Percentiles rank a stretch among this genome's conserved stretches.
Conservation (phyloP, 2,888 invertebrate genomes). For the Asteroscopus sphinx region DNA sequence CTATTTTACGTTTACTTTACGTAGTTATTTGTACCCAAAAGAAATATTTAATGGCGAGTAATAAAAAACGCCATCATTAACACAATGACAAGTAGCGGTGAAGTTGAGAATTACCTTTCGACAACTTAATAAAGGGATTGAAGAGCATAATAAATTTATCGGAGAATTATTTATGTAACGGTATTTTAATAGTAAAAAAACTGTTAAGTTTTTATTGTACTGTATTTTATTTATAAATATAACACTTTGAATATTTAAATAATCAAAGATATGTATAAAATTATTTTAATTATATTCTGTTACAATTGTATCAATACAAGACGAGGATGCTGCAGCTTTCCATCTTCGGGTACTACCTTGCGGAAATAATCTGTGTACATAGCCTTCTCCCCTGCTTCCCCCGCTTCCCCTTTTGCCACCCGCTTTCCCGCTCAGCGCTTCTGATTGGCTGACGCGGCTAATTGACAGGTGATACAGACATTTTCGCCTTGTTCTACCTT, state of each 20-base stretch:
- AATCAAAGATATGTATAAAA: no score
- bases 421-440: background rate
- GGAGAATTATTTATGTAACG: background rate
- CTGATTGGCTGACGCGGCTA: constrained; percentile 24
- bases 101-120: constrained; percentile 7
- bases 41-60: constrained; percentile 4
- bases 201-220: no score
- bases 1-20: background rate
- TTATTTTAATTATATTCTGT: background rate
- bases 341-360: background rate
- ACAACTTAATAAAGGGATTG: background rate
- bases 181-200: no score
- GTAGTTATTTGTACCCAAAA: constrained; percentile 5
- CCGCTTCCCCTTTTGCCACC: background rate
- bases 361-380: constrained; percentile 5
- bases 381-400: background rate
- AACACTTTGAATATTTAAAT: no score
- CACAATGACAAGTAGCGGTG: constrained; percentile 13
- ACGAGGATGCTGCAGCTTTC: constrained; percentile 10
- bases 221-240: no score
- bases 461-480: constrained; percentile 35
- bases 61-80: constrained; percentile 16
- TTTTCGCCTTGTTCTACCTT: constrained; percentile 9
- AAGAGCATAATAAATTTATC: background rate
- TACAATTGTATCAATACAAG: background rate